phyloP scores from a whole-genome alignment of 2,888 invertebrate species.

The Kuschelorhynchus macadamiae region DNA sequence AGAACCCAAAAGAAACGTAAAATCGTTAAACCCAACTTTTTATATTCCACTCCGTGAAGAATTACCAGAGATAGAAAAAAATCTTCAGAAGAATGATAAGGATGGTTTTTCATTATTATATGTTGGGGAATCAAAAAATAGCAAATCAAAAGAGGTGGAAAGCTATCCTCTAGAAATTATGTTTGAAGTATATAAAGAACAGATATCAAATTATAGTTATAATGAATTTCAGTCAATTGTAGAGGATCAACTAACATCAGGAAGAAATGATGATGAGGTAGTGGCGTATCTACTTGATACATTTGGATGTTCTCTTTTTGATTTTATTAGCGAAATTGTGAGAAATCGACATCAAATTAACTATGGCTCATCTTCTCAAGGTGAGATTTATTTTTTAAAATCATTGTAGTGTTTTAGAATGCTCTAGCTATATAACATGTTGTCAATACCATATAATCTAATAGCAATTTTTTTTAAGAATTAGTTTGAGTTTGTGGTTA shows the following conservation, averaged over 20 bases:
- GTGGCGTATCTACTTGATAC: conserved; percentile 91
- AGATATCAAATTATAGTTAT: conserved; percentile 59
- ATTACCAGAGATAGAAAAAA: conserved; percentile 55
- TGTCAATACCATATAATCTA: too few relatives aligned
- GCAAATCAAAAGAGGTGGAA: conserved; percentile 16
- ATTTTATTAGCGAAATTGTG: conserved; percentile 64
- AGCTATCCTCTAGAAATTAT: conserved; percentile 55
- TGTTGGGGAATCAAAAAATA: conserved; percentile 45
- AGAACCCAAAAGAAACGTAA: conserved; percentile 37
- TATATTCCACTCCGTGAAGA: conserved; percentile 59
- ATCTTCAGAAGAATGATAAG: background rate
- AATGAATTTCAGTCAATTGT: conserved; percentile 59
- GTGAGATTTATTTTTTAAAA: too few relatives aligned
- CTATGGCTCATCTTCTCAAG: conserved; percentile 51
- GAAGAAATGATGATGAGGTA: conserved; percentile 71
- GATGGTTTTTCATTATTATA: conserved; percentile 53
- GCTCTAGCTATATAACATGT: too few relatives aligned
- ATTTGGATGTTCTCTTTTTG: conserved; percentile 82
- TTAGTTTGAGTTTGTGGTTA: too few relatives aligned
- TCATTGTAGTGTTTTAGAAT: too few relatives aligned
- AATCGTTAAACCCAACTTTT: conserved; percentile 54
- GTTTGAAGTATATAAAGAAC: conserved; percentile 57
- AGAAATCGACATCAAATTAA: conserved; percentile 59
- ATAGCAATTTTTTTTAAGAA: too few relatives aligned
- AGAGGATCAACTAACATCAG: conserved; percentile 56